Percentiles rank a stretch among this genome's conserved stretches.
Evolutionary conservation across 2,888 invertebrate genomes (phyloP).

Genomic region (Acanthosoma haemorrhoidale): DNA sequence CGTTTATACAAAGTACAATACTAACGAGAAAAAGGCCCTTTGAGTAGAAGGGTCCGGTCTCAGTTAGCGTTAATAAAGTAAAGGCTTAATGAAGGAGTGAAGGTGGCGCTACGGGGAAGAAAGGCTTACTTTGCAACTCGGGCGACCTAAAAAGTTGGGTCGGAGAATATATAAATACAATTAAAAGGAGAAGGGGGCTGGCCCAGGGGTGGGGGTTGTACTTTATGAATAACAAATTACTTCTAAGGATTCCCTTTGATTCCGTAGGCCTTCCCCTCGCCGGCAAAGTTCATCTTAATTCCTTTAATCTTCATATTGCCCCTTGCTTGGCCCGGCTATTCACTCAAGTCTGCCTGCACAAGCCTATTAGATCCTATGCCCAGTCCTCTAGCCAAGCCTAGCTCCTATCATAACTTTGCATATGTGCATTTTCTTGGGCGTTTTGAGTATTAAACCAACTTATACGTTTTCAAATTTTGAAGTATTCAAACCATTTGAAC

Average conservation of each 20-base stretch:
- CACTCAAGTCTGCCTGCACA: background rate
- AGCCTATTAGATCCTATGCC: too few species aligned
- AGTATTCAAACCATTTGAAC: too few species aligned
- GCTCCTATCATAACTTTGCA: too few species aligned
- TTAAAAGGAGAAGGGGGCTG: background rate
- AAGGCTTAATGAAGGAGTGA: background rate
- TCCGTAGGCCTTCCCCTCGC: background rate
- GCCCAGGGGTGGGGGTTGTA: too few species aligned
- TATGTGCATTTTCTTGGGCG: too few species aligned
- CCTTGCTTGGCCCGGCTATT: background rate
- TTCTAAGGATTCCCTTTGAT: background rate
- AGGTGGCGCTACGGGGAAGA: background rate
- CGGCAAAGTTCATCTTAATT: background rate
- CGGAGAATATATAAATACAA: slow-evolving; percentile 8
- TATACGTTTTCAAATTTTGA: too few species aligned
- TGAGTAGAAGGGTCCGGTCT: too few species aligned
- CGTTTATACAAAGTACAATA: too few species aligned
- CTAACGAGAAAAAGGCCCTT: too few species aligned
- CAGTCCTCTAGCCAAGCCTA: too few species aligned
- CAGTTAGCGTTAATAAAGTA: background rate
- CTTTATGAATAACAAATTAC: slow-evolving; percentile 4
- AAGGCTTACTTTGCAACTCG: background rate
- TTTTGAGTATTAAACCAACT: too few species aligned
- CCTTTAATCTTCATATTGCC: slow-evolving; percentile 1
- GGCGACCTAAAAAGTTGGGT: background rate